Conservation (phyloP, 2,888 invertebrate genomes). For the Hirtodrosophila cameraria region DNA sequence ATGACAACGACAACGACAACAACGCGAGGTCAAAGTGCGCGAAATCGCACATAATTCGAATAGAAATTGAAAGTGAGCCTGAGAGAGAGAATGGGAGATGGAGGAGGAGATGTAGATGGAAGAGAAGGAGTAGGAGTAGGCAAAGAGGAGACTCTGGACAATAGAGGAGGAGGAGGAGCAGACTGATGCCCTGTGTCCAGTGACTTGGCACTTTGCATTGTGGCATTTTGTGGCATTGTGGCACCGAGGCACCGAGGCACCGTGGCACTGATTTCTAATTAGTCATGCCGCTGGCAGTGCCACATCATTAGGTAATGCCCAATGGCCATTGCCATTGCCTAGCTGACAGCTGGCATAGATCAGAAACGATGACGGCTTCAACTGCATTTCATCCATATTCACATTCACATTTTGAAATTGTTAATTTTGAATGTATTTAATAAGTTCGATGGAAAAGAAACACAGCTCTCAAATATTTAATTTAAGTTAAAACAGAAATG, state of each 20-base stretch:
- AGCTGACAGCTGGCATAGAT: constrained; percentile 54
- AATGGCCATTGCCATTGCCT: constrained; percentile 42
- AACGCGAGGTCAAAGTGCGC: constrained; percentile 62
- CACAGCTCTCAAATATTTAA: too few relatives aligned
- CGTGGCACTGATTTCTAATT: constrained; percentile 56
- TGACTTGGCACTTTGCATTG: constrained; percentile 68
- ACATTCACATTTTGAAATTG: constrained; percentile 12
- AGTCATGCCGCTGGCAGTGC: constrained; percentile 69
- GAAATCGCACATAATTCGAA: constrained; percentile 66
- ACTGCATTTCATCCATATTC: constrained; percentile 42
- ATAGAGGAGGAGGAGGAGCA: constrained; percentile 3
- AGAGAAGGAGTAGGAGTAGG: not conserved
- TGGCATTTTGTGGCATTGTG: constrained; percentile 43
- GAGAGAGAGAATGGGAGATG: not conserved
- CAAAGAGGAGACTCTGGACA: not conserved
- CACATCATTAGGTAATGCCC: constrained; percentile 66
- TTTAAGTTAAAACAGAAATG: too few relatives aligned
- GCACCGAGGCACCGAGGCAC: too few relatives aligned
- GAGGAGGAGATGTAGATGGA: not conserved
- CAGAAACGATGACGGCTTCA: constrained; percentile 19
- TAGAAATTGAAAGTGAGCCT: constrained; percentile 68
- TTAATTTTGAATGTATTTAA: too few relatives aligned
- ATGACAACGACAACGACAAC: constrained; percentile 43
- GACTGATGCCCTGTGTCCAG: constrained; percentile 2
- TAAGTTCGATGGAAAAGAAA: too few relatives aligned